Conservation (phyloP, 2,797 vertebrate genomes). For the Pangasius djambal region DNA sequence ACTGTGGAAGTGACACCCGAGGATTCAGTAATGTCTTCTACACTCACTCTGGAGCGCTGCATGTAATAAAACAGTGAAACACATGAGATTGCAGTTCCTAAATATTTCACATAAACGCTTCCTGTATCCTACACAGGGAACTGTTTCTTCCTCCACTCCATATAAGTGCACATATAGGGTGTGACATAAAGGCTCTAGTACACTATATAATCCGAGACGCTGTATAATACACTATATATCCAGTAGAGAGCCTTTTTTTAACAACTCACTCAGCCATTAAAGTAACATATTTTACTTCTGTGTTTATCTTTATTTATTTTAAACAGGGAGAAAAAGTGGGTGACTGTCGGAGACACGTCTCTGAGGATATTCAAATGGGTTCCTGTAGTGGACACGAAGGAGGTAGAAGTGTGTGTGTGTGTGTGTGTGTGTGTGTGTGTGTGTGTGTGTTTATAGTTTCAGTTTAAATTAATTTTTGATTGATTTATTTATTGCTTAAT, state of each 20-base stretch:
- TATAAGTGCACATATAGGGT: neutral
- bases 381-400: slow-evolving; percentile 84
- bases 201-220: too few species aligned
- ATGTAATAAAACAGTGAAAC: neutral
- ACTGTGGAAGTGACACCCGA: neutral
- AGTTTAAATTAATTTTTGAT: neutral
- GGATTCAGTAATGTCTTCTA: neutral
- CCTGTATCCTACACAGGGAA: neutral
- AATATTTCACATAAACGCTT: neutral
- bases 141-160: neutral
- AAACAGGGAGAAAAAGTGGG: slow-evolving; percentile 85
- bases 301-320: neutral
- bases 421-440: neutral
- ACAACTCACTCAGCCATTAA: neutral
- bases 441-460: too few species aligned
- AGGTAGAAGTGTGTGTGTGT: slow-evolving; percentile 66
- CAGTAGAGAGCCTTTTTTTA: too few species aligned
- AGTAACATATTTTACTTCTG: neutral
- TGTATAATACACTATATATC: too few species aligned
- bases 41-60: neutral
- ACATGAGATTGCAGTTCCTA: neutral
- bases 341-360: slow-evolving; percentile 87
- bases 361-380: slow-evolving; percentile 90
- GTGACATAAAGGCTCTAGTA: neutral
- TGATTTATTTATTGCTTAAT: neutral